Base-by-base conservation (phyloP, 2,113 vertebrate genomes). In the Pterophyllum scalare region DNA sequence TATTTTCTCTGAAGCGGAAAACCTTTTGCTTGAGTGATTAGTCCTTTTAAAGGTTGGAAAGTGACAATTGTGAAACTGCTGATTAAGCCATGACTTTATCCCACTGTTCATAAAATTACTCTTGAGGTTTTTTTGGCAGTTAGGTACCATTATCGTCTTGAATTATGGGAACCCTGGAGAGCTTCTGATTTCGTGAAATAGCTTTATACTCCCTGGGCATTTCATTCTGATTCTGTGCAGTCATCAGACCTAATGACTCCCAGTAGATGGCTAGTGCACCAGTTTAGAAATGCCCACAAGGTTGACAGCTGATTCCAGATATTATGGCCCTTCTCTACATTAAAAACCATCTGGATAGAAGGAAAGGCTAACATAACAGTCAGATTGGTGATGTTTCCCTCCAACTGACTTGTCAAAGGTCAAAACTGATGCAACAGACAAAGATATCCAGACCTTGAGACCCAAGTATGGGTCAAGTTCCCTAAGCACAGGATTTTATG, bases 241-340 rank as follows among this genome's bases (percentile, higher is more conserved):
- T 87, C 86, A 91, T 75, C 74, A 70, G 72, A 72, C 67, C 79
- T 79, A 83, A 88, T 88, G 83, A 82, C 62, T 84, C 86, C 84
- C 79, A 62, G 65, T 60, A n/a, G 81, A 88, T 57, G 57, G 70
- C 80, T 59, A 54, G 59, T 26, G 17, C 28, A 70, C 75, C 72
- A 35, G 64, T 49, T 79, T 54, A 56, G 56, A 64, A 77, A 64
- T 24, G 26, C 49, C 78, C 60, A 82, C 56, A 54, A 58, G 79
- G 59, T 31, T 80, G 52, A 88, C 79, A 82, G 75, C 59, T 58
- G 57, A 65, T 77, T 15, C 33, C 58, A 49, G 52, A 79, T 57
- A 52, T 59, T 79, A 79, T 28, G 11, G 9, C 28, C 78, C 4
- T 43, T 65, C 19, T 46, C 52, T 26, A 22, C 31, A 65, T 79